phyloP scores from a whole-genome alignment of 2,888 invertebrate species.

The Homarus gammarus region DNA sequence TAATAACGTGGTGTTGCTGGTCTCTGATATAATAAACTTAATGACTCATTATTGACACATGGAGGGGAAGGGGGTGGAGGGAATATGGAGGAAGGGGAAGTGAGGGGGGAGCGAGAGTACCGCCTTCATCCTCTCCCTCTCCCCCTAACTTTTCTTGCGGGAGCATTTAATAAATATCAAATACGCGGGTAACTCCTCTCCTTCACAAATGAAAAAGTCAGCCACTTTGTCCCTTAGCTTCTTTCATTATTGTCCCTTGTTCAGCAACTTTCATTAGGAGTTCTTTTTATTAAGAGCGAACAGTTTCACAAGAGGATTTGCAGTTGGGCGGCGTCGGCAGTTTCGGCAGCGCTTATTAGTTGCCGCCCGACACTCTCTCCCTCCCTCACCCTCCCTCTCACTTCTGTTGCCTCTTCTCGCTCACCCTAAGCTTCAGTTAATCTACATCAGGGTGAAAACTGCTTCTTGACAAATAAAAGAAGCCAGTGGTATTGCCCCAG shows the following conservation, averaged over 20 bases:
- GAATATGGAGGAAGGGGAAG: too few species aligned
- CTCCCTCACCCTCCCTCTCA: constrained; percentile 25
- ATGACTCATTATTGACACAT: too few species aligned
- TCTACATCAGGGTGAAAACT: constrained; percentile 31
- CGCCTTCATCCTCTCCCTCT: not conserved
- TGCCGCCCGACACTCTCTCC: not conserved
- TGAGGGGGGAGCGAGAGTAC: too few species aligned
- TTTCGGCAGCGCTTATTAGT: constrained; percentile 44
- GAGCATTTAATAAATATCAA: constrained; percentile 40
- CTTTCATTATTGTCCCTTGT: constrained; percentile 63
- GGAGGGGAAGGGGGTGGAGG: too few species aligned
- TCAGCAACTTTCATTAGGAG: constrained; percentile 67
- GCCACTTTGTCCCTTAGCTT: constrained; percentile 50
- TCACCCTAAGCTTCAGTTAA: constrained; percentile 24
- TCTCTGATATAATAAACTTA: too few species aligned
- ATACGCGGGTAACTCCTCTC: constrained; percentile 34
- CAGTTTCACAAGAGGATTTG: constrained; percentile 66
- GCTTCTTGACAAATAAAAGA: constrained; percentile 24
- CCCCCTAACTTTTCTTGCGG: not conserved
- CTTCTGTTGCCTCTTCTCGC: not conserved
- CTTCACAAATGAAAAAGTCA: constrained; percentile 54
- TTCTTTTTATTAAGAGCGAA: constrained; percentile 53
- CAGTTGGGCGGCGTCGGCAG: constrained; percentile 59
- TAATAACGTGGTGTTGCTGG: too few species aligned
- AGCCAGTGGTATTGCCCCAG: constrained; percentile 25